Evolutionary conservation across 2,888 invertebrate species (phyloP).

Genomic region (Tinea trinotella): DNA sequence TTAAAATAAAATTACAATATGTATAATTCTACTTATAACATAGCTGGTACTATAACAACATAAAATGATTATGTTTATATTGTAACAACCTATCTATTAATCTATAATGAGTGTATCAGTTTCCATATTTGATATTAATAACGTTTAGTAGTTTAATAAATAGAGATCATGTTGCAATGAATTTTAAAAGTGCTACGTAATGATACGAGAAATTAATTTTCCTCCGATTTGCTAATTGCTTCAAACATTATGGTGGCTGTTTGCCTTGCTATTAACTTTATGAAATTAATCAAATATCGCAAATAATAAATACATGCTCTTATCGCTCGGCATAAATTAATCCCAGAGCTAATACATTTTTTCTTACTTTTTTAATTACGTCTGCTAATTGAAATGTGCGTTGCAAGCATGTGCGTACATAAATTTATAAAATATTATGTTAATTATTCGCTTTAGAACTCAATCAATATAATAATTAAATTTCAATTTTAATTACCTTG

Average conservation of each 20-base stretch:
- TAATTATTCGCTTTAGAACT: background rate
- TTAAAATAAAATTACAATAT: too few relatives aligned
- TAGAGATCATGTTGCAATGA: conserved; percentile 1
- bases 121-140: background rate
- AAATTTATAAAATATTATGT: conserved; percentile 4
- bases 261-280: conserved; percentile 31
- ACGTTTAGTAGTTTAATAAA: background rate
- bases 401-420: conserved; percentile 28
- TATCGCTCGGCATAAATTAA: conserved; percentile 63
- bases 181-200: background rate
- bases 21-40: too few relatives aligned
- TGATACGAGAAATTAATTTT: conserved; percentile 11
- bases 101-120: too few relatives aligned
- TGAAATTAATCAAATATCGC: conserved; percentile 54
- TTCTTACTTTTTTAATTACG: conserved; percentile 52
- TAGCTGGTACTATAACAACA: too few relatives aligned
- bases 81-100: too few relatives aligned
- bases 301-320: conserved; percentile 50
- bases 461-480: too few relatives aligned
- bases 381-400: conserved; percentile 60
- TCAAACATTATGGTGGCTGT: conserved; percentile 10
- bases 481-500: too few relatives aligned
- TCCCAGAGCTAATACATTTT: conserved; percentile 45
- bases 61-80: too few relatives aligned
- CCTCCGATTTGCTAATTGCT: conserved; percentile 15